Conservation (phyloP, 2,797 vertebrate species). For the Acanthornis magna region DNA sequence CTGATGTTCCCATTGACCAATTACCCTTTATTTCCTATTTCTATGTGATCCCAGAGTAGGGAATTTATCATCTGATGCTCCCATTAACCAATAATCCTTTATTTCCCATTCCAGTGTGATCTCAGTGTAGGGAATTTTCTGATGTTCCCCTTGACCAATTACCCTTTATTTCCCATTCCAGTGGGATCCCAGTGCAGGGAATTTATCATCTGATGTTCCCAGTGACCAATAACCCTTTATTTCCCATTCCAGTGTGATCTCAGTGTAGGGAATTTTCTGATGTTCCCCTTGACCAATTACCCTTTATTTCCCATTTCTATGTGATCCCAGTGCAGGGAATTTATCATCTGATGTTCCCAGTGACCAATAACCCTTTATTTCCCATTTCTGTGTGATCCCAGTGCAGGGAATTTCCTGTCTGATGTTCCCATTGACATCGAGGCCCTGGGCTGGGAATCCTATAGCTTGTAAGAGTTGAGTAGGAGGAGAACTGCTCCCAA, state of each 20-base stretch:
- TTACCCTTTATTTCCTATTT: not conserved
- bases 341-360: not conserved
- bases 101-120: not conserved
- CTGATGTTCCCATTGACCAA: not conserved
- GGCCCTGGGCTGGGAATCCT: not conserved
- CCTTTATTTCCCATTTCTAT: not conserved
- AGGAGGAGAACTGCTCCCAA: not conserved
- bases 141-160: not conserved
- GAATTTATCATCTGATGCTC: not conserved
- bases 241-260: not conserved
- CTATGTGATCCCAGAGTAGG: not conserved
- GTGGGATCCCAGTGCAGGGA: fast-evolving
- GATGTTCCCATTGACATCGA: not conserved
- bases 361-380: not conserved
- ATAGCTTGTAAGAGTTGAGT: not conserved
- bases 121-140: not conserved
- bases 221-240: not conserved
- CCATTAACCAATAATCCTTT: not conserved
- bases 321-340: not conserved
- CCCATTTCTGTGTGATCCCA: not conserved
- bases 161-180: not conserved
- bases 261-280: not conserved
- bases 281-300: not conserved
- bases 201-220: not conserved
- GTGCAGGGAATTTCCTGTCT: not conserved